Base-by-base conservation (phyloP, 2,888 invertebrate genomes). In the Lapara coniferarum region DNA sequence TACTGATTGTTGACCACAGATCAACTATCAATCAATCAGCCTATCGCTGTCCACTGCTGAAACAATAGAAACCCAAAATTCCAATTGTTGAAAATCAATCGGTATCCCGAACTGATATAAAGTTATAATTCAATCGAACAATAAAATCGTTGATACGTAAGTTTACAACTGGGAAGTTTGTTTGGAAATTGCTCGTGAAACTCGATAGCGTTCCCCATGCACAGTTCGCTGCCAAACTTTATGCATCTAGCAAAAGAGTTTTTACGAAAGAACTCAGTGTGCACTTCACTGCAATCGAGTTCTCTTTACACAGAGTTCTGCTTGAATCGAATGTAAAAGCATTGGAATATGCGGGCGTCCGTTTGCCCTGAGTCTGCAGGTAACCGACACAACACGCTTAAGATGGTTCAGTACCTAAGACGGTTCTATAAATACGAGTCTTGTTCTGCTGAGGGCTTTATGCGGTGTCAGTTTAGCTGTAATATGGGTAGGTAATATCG, bases 241-340 rank as follows among this genome's bases (percentile, higher is more conserved):
- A 82, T 83, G 80, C 84, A 84, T 83, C 78, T 79, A 72, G 66
- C 76, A 74, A 80, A 85, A 82, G 81, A 81, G 77, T 80, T 82
- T 80, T 80, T 81, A 80, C 79, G 75, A 83, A 84, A 86, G 85
- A 86, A 86, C 82, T 84, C 77, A 77, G 80, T 81, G 78, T 78
- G 84, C 86, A 84, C 81, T 87, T 81, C 78, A 77, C 73, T 81
- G 81, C 85, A 85, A 87, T 86, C 78, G 84, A 83, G 85, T 85
- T 85, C 84, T 80, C 81, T 83, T 82, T 82, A 82, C 75, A 77
- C 75, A 75, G 76, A 83, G 82, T 86, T 86, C 76, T 76, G 80
- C 80, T 78, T 81, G 84, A 85, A 84, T 85, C 82, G 81, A 84
- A 86, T 81, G 82, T 82, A 81, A 84, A 86, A 85, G 86, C 81